Evolutionary conservation across 2,797 vertebrate genomes (phyloP), one percentile per base, ranked within the genome.

Genomic region (Ctenochaetus hawaiiensis): DNA sequence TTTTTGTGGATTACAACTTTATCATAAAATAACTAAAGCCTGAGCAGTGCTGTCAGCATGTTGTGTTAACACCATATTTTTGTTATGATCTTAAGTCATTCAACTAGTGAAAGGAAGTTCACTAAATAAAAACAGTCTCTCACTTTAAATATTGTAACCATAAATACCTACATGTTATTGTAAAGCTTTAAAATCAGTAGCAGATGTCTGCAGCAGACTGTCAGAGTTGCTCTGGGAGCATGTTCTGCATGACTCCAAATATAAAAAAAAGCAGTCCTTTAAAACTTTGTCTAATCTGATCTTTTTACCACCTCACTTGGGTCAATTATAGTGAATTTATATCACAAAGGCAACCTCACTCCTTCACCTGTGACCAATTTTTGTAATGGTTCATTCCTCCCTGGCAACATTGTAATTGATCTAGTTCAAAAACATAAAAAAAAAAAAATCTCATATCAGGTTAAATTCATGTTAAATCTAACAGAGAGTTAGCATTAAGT

Each of bases 181-280:
- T 48, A 43, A 67, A 66, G 62, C 67, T 77, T 52, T 39, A 54
- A 63, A 22, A 47, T 7, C 56, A 67, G 54, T 5, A 23, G 45
- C 13, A n/a, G 23, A 20, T 3, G 48, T 63, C 34, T 65, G 12
- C 53, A 16, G 10, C 65, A 64, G 5, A 67, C 23, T 34, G 62
- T 37, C 54, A 49, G 49, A 37, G 72, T 77, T 81, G 67, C 71
- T 67, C 78, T 82, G 71, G 70, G 71, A 84, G 70, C 61, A 60
- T 17, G 45, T 67, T 67, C 18, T 59, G 30, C 20, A 47, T 43
- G 49, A 45, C 17, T 74, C 16, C 8, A 34, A 23, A 53, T 60
- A 52, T 51, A 51, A 64, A 57, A 41, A 41, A 64, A 65, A 61
- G 16, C 5, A 14, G 30, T 41, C 26, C n/a, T 12, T 16, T n/a